phyloP scores from a whole-genome alignment of 2,113 vertebrate species.

The Uria aalge region DNA sequence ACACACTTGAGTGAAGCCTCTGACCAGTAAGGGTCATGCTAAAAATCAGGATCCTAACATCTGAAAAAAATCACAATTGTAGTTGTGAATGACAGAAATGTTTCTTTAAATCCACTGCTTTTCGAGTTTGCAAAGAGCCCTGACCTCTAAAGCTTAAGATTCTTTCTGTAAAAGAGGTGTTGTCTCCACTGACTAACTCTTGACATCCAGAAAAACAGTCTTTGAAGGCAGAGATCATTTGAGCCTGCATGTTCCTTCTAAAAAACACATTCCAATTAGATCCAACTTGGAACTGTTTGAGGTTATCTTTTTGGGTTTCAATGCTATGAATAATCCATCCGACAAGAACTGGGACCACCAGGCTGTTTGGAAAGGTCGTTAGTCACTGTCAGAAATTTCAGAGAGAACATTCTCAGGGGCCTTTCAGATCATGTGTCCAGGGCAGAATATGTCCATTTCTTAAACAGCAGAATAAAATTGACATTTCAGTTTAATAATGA shows the following conservation, averaged over 20 bases:
- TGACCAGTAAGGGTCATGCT: neutral
- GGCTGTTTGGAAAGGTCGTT: neutral
- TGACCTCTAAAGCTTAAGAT: neutral
- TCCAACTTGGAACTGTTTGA: neutral
- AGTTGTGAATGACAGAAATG: neutral
- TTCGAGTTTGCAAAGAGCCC: neutral
- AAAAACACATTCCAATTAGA: neutral
- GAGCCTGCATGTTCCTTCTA: neutral
- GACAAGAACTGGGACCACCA: neutral
- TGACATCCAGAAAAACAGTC: neutral
- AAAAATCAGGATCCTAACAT: neutral
- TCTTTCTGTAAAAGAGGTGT: neutral
- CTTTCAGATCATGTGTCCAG: neutral
- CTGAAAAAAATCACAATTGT: neutral
- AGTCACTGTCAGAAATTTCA: neutral
- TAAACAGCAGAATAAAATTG: neutral
- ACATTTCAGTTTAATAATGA: neutral
- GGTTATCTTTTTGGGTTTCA: neutral
- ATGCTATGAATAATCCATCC: neutral
- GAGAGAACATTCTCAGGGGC: neutral
- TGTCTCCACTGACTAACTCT: neutral
- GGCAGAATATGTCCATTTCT: neutral
- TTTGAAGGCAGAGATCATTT: neutral
- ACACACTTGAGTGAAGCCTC: neutral
- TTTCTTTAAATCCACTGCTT: neutral